Evolutionary conservation across 2,888 invertebrate genomes (phyloP).

Genomic region (Tryphoninae sp.): DNA sequence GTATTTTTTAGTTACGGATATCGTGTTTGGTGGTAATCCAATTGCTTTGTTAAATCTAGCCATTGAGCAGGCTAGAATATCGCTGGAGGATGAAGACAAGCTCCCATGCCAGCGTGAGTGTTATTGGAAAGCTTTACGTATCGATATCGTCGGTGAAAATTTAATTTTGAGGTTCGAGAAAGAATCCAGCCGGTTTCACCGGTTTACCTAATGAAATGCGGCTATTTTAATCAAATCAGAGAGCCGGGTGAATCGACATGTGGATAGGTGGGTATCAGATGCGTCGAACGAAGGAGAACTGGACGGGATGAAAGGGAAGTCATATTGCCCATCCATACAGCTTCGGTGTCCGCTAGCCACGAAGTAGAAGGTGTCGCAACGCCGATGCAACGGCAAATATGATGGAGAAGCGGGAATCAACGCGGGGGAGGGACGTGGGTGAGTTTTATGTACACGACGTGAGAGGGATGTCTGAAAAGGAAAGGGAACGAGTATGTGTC

Average conservation of each 20-base stretch:
- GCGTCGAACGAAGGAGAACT: slow-evolving; percentile 14
- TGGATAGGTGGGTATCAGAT: slow-evolving; percentile 9
- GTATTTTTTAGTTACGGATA: too few relatives aligned
- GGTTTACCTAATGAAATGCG: too few relatives aligned
- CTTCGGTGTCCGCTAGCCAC: not conserved
- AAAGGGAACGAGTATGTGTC: slow-evolving; percentile 5
- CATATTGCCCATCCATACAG: not conserved
- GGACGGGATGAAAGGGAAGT: slow-evolving; percentile 17
- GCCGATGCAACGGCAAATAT: slow-evolving; percentile 45
- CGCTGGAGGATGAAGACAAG: too few relatives aligned
- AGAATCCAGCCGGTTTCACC: not conserved
- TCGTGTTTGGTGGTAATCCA: too few relatives aligned
- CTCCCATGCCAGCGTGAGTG: too few relatives aligned
- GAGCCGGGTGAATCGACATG: not conserved
- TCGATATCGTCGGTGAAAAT: too few relatives aligned
- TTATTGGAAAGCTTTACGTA: too few relatives aligned
- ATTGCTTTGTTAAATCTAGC: too few relatives aligned
- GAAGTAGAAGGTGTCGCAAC: not conserved
- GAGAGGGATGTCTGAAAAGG: slow-evolving; percentile 25
- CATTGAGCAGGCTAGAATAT: too few relatives aligned
- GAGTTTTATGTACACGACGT: slow-evolving; percentile 7
- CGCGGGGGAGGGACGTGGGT: not conserved
- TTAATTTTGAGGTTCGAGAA: not conserved
- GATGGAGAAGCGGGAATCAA: not conserved
- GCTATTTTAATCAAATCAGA: not conserved